Base-by-base conservation (phyloP, 2,113 vertebrate genomes). In the Tamias sibiricus region DNA sequence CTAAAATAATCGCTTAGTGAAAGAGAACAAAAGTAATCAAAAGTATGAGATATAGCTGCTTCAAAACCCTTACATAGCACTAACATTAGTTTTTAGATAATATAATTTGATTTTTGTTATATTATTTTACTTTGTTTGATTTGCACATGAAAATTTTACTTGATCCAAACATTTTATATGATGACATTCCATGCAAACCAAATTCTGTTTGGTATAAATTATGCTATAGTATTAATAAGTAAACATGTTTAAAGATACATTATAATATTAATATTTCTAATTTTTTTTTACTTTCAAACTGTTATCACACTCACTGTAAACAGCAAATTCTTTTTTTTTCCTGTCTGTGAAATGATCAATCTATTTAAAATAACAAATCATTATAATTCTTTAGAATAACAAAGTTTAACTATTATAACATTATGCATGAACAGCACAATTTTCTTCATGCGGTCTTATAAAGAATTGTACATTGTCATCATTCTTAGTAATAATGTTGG, bases 401-500 rank as follows among this genome's bases (percentile, higher is more conserved):
- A 69, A 26, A 71, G 35, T 97, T 87, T 93, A 98, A 92, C 47
- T 94, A 84, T 32, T 85, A 11, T 81, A 97, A 95, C 89, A 93
- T 84, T 92, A 96, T 76, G 6, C 24, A 82, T 66, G 28, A 66
- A 16, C 85, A 93, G 13, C 12, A 42, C 57, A 97, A 89, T 98
- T 16, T 68, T 82, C 83, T 96, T 97, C 71, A 28, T 88, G 26
- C 79, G 96, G 66, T 94, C 94, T 88, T 42, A 95, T 96, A 97
- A 89, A 97, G 91, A 96, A 72, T 97, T 97, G 79, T 77, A 96
- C 57, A 68, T 52, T 96, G 89, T 94, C 30, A 90, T 94, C 97
- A 95, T 10, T 91, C 24, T 94, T 98, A 94, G 37, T 95, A 98
- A 98, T 96, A 97, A 96, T 90, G 17, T 97, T 96, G 71, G 94